Evolutionary conservation across 2,113 vertebrate species (phyloP), one percentile per base, ranked within the genome.

Genomic region (Oxyura jamaicensis): DNA sequence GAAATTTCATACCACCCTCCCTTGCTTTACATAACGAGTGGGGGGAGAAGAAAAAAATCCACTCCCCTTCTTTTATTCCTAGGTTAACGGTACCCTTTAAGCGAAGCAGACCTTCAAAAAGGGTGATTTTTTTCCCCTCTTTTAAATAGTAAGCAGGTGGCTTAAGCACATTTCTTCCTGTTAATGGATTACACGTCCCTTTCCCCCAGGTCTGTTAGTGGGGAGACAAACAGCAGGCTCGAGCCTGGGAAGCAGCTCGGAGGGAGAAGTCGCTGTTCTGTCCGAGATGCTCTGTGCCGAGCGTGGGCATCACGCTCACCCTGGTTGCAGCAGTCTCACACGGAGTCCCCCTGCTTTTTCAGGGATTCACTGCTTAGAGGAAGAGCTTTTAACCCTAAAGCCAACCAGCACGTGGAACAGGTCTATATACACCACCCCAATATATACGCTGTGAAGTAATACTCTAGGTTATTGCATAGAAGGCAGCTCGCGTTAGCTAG

Each of bases 381-480:
- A 55, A 21, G 67, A 84, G 86, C 7, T 19, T 66, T 25, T 69
- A 91, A 85, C 74, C 83, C 92, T 93, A 89, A 89, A 58, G 48
- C 60, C 1, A 15, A 87, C 42, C 41, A 50, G 69, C 19, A 58
- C 69, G 82, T 46, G 2, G 90, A 73, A 46, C 81, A 68, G 83
- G 33, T 62, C 87, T 95, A 91, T 87, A 19, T 86, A 94, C 90
- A 69, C 7, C 69, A 62, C 28, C 81, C 44, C 69, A 1, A 63
- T 62, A 42, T 1, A 29, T 20, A 77, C 1, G 31, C 83, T 58
- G 91, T n/a, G 75, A 69, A 88, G 88, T 69, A 80, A 89, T 80
- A 73, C 95, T 97, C 90, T 91, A 63, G 79, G 96, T 98, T 97
- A 97, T 98, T 98, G 97, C 97, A 97, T 96, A 98, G 98, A 97